phyloP scores from a whole-genome alignment of 2,797 vertebrate species.

The Pyrocephalus nanus region DNA sequence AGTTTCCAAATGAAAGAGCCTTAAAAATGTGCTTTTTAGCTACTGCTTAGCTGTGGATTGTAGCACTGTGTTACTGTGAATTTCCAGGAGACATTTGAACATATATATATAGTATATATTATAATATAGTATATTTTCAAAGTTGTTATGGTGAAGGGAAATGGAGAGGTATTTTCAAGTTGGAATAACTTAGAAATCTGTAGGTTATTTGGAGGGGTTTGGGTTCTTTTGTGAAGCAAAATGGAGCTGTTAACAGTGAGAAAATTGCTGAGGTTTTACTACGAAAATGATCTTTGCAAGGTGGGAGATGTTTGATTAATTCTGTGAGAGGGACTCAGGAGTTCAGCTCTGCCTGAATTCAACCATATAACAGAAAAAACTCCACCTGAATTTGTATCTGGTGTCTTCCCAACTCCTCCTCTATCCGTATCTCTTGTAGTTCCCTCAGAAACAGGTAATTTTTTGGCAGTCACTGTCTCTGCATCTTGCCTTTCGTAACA shows the following conservation, averaged over 20 bases:
- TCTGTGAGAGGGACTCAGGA: neutral
- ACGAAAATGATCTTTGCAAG: neutral
- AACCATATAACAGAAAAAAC: neutral
- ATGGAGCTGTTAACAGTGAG: neutral
- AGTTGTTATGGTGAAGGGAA: neutral
- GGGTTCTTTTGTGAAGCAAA: neutral
- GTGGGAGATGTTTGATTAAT: neutral
- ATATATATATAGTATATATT: accelerated
- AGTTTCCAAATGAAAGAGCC: neutral
- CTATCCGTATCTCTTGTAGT: constrained; percentile 79
- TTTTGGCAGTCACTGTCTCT: constrained; percentile 51
- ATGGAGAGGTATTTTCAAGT: neutral
- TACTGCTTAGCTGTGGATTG: neutral
- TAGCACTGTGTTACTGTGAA: neutral
- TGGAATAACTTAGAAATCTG: neutral
- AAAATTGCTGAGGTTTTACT: neutral
- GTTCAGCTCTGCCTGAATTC: neutral
- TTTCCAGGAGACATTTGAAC: neutral
- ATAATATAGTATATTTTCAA: neutral
- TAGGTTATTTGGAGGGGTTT: neutral
- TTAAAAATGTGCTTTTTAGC: neutral
- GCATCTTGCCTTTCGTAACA: constrained; percentile 55
- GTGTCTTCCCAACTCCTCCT: constrained; percentile 74
- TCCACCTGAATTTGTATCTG: constrained; percentile 65
- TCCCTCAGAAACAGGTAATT: constrained; percentile 89